phyloP scores from a whole-genome alignment of 2,113 vertebrate species.

The Campylomormyrus numenius region DNA sequence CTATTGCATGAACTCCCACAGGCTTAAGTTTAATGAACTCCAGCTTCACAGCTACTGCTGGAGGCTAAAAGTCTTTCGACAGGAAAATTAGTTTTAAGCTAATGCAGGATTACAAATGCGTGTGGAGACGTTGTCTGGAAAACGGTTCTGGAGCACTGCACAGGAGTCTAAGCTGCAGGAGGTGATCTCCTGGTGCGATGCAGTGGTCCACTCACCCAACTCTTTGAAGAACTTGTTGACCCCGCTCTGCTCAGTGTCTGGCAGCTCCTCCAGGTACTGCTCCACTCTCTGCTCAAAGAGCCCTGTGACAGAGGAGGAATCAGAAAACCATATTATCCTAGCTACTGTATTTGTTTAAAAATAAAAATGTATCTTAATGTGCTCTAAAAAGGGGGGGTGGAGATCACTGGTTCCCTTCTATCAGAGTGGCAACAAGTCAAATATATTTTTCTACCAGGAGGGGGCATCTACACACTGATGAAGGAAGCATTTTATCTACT shows the following conservation, averaged over 20 bases:
- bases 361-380: neutral
- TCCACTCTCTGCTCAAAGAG: slow-evolving; percentile 76
- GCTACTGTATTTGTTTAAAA: neutral
- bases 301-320: slow-evolving; percentile 45
- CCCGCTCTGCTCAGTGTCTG: slow-evolving; percentile 74
- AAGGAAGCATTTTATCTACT: neutral
- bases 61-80: neutral
- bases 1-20: neutral
- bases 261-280: slow-evolving; percentile 74
- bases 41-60: neutral
- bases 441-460: neutral
- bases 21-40: neutral
- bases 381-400: neutral
- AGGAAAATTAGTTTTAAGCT: neutral
- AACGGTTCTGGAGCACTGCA: neutral
- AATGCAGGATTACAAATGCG: neutral
- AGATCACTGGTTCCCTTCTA: neutral
- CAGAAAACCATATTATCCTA: neutral
- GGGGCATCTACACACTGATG: neutral
- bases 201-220: slow-evolving; percentile 59
- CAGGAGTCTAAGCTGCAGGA: neutral
- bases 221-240: slow-evolving; percentile 76
- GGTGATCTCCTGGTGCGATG: neutral
- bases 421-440: neutral
- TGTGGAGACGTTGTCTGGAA: neutral